These are phyloP conservation scores for Pseudocheirus occidentalis DNA, from an alignment of 2,797 vertebrate genomes.

Conservation along the genomic window DNA sequence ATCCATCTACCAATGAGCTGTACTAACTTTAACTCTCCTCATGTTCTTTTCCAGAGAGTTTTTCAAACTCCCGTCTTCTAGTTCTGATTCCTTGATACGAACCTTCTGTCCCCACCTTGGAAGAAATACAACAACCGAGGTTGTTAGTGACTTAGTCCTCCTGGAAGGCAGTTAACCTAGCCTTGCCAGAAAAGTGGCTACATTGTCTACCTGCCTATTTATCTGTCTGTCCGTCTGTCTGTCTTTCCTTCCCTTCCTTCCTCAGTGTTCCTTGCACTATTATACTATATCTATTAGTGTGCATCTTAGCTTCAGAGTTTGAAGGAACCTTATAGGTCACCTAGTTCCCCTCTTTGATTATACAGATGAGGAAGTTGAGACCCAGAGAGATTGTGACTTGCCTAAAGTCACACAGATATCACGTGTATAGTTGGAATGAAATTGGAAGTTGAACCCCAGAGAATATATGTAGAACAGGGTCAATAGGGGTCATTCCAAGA, in stretches of 20 bases:
- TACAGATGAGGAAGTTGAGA: not conserved
- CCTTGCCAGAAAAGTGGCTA: not conserved
- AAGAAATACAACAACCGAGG: not conserved
- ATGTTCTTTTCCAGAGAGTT: not conserved
- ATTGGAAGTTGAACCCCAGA: not conserved
- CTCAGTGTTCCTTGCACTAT: not conserved
- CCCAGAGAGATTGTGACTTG: not conserved
- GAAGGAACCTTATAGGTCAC: not conserved
- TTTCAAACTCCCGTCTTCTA: not conserved
- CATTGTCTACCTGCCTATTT: not conserved
- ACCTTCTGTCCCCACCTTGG: not conserved
- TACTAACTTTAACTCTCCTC: not conserved
- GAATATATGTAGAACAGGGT: not conserved
- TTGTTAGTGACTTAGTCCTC: not conserved
- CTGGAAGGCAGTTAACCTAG: not conserved
- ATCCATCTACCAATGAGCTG: not conserved
- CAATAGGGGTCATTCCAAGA: not conserved
- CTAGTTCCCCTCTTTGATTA: not conserved
- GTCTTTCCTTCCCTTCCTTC: not conserved
- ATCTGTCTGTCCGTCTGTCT: no score
- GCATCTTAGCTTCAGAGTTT: not conserved
- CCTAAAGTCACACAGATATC: not conserved
- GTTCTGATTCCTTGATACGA: not conserved
- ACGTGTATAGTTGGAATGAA: not conserved
- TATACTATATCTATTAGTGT: not conserved